A percentile compares a stretch with the other conserved stretches of the same genome.
Evolutionary conservation across 2,888 invertebrate species (phyloP).

Genomic region (Nemotelus nigrinus): DNA sequence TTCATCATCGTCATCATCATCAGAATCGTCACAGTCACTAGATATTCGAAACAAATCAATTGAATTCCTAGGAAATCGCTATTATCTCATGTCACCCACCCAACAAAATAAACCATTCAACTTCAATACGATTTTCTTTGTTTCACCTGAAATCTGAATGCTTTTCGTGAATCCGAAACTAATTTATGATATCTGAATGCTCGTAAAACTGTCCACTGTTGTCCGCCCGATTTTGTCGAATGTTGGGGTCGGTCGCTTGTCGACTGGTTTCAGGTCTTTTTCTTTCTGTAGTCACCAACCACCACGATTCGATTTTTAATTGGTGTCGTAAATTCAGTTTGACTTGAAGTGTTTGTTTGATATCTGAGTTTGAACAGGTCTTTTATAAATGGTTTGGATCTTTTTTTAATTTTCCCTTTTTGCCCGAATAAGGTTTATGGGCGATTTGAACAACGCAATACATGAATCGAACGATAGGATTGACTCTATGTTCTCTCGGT

Average conservation of each 20-base stretch:
- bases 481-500: not conserved
- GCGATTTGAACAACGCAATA: not conserved
- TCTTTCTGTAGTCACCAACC: not conserved
- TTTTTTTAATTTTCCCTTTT: not conserved
- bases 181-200: constrained; percentile 28
- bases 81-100: constrained; percentile 29
- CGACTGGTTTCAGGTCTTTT: not conserved
- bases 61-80: not conserved
- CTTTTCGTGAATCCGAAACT: constrained; percentile 8
- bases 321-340: constrained; percentile 46
- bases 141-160: not conserved
- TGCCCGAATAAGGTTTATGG: not conserved
- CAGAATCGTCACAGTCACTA: too few relatives aligned
- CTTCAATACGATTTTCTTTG: constrained; percentile 21
- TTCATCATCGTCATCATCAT: too few relatives aligned
- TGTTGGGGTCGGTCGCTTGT: not conserved
- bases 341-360: constrained; percentile 20
- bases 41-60: not conserved
- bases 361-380: constrained; percentile 14
- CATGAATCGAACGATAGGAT: not conserved
- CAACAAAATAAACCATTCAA: constrained; percentile 14
- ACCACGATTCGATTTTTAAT: constrained; percentile 42
- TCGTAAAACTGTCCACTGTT: constrained; percentile 39
- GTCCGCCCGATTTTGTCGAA: constrained; percentile 8
- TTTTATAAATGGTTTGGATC: constrained; percentile 12